Evolutionary conservation across 1,140 invertebrate species (phyloP), one percentile per base, ranked within the genome.

Genomic region (Macrocentrus cingulum): DNA sequence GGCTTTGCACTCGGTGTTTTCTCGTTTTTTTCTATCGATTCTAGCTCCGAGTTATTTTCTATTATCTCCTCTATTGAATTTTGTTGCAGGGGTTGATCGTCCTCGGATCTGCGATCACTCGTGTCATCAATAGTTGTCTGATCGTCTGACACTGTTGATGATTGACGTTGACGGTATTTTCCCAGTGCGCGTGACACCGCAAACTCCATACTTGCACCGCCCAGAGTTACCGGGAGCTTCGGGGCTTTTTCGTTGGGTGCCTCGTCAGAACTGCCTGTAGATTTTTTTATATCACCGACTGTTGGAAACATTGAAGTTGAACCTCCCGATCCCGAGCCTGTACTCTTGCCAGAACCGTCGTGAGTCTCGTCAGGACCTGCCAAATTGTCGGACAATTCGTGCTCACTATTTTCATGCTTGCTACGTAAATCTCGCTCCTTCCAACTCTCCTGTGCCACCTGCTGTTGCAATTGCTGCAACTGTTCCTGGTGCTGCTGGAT

Each of bases 171-270:
- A 48, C 90, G 79, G 72, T 92, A 93, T 79, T 91, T 91, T 19
- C 89, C 90, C 32, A 93, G 75, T 1, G 90, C 90, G 67, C 90
- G 77, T 0, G 90, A 92, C 2, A 91, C 91, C 0, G 90, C 90
- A 74, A 92, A 93, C 75, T 93, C 90, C 84, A 90, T 85, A 48
- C 86, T 87, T 2, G 85, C 83, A 29, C 86, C 85, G 39, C 80
- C 84, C 52, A 81, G 49, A 25, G 79, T 76, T 9, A 84, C 83
- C 2, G 82, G 81, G 20, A 84, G 66, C 61, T 87, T 84, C 11
- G 80, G 79, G 22, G 74, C 71, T 63, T 82, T 82, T 44, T 84
- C 82, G 16, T 83, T 82, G 2, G 77, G 74, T 0, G 75, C 75
- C 44, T 79, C 76, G 50, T 80, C 72, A 3, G 70, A 76, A 36